Base-by-base conservation (phyloP, 2,797 vertebrate species). In the Pipistrellus pygmaeus region DNA sequence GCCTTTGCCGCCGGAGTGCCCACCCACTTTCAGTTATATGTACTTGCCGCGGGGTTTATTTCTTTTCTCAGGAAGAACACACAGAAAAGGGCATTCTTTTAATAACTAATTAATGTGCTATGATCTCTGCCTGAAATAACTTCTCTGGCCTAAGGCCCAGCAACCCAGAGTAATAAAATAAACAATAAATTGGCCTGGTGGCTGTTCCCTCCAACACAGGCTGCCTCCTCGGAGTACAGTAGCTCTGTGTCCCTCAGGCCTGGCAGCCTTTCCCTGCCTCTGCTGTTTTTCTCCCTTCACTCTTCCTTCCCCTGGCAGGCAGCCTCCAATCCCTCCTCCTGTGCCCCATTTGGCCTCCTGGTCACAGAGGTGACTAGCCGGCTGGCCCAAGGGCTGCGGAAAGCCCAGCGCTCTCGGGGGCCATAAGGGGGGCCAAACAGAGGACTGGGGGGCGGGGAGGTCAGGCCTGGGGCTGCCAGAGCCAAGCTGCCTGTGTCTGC, bases 141-240 rank as follows among this genome's bases (percentile, higher is more conserved):
- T 91, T 96, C 94, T 90, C 91, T 98, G 98, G 97, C 97, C 94
- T 77, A 14, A 69, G 71, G 89, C 97, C 98, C 95, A 60, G 92
- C 88, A 85, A 94, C 97, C 88, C 95, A 96, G 90, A 97, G 93
- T 97, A 98, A 98, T 98, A 98, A 98, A 98, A 98, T 97, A 98
- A 98, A 98, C 97, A 97, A 96, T 95, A 91, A 96, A 94, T 90
- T 35, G 97, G 95, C 81, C 82, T 60, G 87, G 95, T 53, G 18
- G 72, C 76, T 95, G 44, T 76, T 90, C 66, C 89, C 95, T 96
- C 95, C 97, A 96, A 95, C 89, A 82, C 75, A 88, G 85, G 57
- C 97, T 93, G 96, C 91, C 95, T 86, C 80, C 95, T 75, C 73
- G 27, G 73, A 97, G 95, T 60, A 97, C 89, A 95, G 93, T 96